Percentiles rank a stretch among this genome's conserved stretches.
phyloP scores from a whole-genome alignment of 2,797 vertebrate genomes.

The Macrochelys suwanniensis region DNA sequence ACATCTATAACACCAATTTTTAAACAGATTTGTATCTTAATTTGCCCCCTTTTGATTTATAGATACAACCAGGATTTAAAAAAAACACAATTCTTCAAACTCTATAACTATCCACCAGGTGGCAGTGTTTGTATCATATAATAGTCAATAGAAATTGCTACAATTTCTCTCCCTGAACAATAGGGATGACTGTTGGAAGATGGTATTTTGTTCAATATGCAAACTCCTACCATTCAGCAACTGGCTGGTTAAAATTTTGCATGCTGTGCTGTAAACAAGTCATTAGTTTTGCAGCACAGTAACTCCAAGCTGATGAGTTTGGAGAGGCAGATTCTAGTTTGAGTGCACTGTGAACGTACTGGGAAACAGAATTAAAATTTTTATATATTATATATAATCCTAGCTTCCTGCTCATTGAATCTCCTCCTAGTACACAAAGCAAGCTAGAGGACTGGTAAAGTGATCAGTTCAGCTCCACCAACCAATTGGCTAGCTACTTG shows the following conservation, averaged over 20 bases:
- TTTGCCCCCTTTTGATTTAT: neutral
- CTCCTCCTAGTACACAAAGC: neutral
- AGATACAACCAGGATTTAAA: neutral
- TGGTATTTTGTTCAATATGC: neutral
- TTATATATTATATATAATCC: neutral
- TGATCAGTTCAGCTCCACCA: neutral
- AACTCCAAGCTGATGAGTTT: neutral
- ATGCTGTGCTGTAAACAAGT: neutral
- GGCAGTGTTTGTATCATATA: conserved; percentile 53
- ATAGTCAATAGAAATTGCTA: neutral
- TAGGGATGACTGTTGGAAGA: neutral
- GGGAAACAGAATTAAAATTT: accelerated
- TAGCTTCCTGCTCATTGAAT: neutral
- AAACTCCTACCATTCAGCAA: neutral
- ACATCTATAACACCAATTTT: accelerated
- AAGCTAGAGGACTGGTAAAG: neutral
- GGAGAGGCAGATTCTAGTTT: neutral
- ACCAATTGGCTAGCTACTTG: neutral
- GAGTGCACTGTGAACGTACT: neutral
- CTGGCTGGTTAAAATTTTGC: neutral
- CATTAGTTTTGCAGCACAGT: neutral
- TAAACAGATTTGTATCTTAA: neutral
- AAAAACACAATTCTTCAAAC: neutral
- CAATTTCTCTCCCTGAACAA: neutral
- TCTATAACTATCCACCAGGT: conserved; percentile 59